These are phyloP conservation scores for Dryococelus australis DNA, from an alignment of 2,888 invertebrate genomes.

Conservation along the genomic window DNA sequence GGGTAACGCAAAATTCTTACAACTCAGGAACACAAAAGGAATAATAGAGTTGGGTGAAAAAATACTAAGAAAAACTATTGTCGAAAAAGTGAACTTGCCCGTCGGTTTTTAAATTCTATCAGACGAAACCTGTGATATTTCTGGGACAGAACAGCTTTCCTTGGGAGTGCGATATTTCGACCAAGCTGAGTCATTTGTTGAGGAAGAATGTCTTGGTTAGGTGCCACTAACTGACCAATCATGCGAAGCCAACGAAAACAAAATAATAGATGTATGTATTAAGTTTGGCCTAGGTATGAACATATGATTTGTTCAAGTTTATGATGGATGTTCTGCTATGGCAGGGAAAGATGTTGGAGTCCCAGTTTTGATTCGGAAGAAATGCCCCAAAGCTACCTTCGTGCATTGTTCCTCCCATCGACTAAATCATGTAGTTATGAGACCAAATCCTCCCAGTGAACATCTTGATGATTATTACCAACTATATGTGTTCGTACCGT, in stretches of 20 bases:
- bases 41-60: conserved; percentile 48
- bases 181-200: not conserved
- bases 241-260: conserved; percentile 40
- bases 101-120: conserved; percentile 48
- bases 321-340: conserved; percentile 50
- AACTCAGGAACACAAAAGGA: conserved; percentile 42
- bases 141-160: conserved; percentile 51
- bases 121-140: conserved; percentile 51
- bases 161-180: conserved; percentile 45
- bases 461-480: not conserved
- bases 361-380: conserved; percentile 39
- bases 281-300: conserved; percentile 38
- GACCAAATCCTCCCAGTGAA: too few relatives aligned
- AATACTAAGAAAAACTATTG: conserved; percentile 45
- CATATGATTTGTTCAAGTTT: conserved; percentile 47
- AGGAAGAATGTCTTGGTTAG: conserved; percentile 43
- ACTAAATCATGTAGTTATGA: conserved; percentile 47
- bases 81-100: conserved; percentile 34
- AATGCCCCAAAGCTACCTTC: conserved; percentile 35
- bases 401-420: conserved; percentile 48
- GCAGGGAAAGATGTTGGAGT: conserved; percentile 47
- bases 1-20: conserved; percentile 27
- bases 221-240: conserved; percentile 38
- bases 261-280: conserved; percentile 41
- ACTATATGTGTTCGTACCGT: not conserved